Evolutionary conservation across 2,113 vertebrate genomes (phyloP).

Genomic region (Scophthalmus maximus): DNA sequence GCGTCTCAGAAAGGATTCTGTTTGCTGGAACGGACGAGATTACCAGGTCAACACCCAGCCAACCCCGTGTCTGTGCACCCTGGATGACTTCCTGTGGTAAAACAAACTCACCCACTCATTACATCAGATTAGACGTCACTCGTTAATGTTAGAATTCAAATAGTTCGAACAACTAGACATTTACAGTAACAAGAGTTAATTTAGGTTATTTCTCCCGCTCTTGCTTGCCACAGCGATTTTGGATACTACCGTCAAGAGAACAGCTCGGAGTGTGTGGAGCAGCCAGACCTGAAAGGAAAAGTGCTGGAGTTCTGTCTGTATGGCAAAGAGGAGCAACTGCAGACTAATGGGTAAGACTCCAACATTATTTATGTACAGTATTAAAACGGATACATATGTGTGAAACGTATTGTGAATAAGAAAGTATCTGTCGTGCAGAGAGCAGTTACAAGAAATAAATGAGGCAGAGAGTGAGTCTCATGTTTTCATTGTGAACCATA

Average conservation of each 20-base stretch:
- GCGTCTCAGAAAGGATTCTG: slow-evolving; percentile 90
- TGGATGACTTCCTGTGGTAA: slow-evolving; percentile 95
- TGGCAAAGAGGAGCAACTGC: slow-evolving; percentile 88
- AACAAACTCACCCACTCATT: slow-evolving; percentile 3
- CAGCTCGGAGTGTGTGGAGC: slow-evolving; percentile 89
- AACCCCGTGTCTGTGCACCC: slow-evolving; percentile 87
- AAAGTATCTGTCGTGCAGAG: slow-evolving; percentile 25
- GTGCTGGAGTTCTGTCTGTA: slow-evolving; percentile 92
- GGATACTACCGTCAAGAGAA: slow-evolving; percentile 93
- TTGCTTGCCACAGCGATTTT: slow-evolving; percentile 86
- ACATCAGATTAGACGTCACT: neutral
- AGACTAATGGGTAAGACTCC: slow-evolving; percentile 87
- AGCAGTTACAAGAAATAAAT: slow-evolving; percentile 24
- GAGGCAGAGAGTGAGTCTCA: neutral
- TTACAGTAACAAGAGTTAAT: neutral
- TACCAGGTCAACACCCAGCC: slow-evolving; percentile 86
- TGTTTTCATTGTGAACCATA: slow-evolving; percentile 4
- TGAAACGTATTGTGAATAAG: neutral
- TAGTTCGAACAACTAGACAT: no score
- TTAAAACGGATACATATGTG: no score
- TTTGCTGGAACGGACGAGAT: slow-evolving; percentile 92
- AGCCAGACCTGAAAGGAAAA: slow-evolving; percentile 89
- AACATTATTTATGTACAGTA: no score
- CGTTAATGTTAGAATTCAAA: neutral
- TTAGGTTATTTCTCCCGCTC: no score